Conservation (phyloP, 2,113 vertebrate genomes). For the Tenebrosternarchus preto region DNA sequence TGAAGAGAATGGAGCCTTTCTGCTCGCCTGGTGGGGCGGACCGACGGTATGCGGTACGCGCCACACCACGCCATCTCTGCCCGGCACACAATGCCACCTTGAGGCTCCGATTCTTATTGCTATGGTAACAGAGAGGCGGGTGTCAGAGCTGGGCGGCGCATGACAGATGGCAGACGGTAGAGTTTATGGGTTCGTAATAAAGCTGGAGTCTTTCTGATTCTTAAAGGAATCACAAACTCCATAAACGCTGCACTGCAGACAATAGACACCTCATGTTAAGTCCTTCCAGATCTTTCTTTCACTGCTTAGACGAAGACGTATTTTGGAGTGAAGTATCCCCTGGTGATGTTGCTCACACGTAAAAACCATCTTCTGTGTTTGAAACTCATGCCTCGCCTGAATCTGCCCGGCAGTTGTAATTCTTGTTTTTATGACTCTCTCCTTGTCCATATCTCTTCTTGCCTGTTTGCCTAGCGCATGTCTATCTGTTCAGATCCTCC, state of each 20-base stretch:
- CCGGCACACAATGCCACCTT: constrained; percentile 5
- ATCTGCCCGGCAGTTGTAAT: background rate
- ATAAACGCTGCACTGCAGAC: background rate
- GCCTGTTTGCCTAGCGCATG: background rate
- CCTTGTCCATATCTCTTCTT: background rate
- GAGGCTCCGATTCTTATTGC: background rate
- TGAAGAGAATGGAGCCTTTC: constrained; percentile 33
- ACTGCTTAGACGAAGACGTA: background rate
- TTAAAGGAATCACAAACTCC: background rate
- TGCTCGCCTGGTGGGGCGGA: background rate
- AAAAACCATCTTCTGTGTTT: background rate
- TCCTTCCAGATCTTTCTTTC: background rate
- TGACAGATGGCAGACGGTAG: background rate
- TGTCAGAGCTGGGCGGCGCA: background rate
- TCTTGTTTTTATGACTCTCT: background rate
- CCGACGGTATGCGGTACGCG: background rate
- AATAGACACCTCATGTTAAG: background rate
- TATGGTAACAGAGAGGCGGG: constrained; percentile 8
- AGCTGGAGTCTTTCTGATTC: background rate
- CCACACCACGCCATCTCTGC: background rate
- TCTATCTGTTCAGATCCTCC: background rate
- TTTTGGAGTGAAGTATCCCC: background rate
- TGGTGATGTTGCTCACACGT: background rate
- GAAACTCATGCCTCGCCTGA: background rate
- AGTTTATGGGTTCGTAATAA: background rate